These are phyloP conservation scores for Trichechus manatus DNA, from an alignment of 2,113 vertebrate genomes.

Conservation along the genomic window DNA sequence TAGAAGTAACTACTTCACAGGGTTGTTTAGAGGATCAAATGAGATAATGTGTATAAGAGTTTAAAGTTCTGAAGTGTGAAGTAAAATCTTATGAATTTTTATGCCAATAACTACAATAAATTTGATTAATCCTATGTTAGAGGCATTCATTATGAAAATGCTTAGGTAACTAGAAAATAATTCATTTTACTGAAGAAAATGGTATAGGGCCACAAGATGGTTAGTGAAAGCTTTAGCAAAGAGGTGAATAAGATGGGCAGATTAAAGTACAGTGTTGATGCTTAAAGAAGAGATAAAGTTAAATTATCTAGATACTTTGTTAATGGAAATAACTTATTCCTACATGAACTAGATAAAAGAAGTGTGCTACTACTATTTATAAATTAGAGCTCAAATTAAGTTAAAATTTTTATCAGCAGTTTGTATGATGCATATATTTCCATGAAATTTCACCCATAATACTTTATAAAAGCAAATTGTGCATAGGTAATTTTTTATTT, in stretches of 20 bases:
- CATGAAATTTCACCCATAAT: neutral
- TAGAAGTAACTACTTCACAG: neutral
- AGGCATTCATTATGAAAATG: neutral
- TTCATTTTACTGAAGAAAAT: conserved; percentile 50
- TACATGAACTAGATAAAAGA: neutral
- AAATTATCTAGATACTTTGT: neutral
- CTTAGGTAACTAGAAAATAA: neutral
- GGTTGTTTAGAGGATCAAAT: neutral
- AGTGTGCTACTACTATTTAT: neutral
- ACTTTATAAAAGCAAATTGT: neutral
- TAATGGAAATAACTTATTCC: neutral
- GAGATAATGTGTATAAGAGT: neutral
- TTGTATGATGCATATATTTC: neutral
- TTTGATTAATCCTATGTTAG: neutral
- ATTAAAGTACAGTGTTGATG: neutral
- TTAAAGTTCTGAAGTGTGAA: conserved; percentile 6
- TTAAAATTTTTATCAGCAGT: conserved; percentile 9
- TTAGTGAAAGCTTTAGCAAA: neutral
- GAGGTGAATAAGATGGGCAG: neutral
- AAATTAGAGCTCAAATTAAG: neutral
- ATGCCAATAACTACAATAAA: neutral
- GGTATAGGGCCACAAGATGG: neutral
- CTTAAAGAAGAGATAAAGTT: neutral
- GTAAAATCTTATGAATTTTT: neutral
- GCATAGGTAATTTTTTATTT: neutral